phyloP scores from a whole-genome alignment of 2,888 invertebrate genomes.

The Eutolmus rufibarbis region DNA sequence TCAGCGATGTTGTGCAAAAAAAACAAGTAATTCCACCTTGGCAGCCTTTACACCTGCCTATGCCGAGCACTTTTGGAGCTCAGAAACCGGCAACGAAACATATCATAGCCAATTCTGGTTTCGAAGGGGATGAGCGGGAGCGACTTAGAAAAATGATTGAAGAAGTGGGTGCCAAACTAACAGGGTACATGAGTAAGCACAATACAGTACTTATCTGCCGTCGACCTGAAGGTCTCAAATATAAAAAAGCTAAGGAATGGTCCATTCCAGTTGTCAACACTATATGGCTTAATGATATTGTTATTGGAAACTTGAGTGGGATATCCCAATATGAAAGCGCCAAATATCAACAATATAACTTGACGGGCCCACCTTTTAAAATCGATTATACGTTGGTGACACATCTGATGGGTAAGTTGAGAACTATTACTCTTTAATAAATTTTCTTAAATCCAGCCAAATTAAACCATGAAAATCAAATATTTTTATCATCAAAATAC shows the following conservation, averaged over 20 bases:
- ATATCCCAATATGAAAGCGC: constrained; percentile 81
- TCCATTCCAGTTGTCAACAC: constrained; percentile 90
- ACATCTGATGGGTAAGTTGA: constrained; percentile 86
- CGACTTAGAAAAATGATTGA: constrained; percentile 85
- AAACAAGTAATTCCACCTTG: constrained; percentile 91
- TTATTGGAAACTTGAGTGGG: constrained; percentile 86
- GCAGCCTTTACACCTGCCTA: constrained; percentile 92
- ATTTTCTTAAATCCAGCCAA: neutral
- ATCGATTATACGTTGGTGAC: constrained; percentile 87
- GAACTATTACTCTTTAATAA: neutral
- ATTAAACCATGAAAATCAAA: neutral
- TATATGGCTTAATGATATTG: constrained; percentile 90
- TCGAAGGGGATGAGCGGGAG: constrained; percentile 84
- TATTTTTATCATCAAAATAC: too few relatives aligned
- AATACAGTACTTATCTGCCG: constrained; percentile 80
- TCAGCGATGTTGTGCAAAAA: constrained; percentile 87
- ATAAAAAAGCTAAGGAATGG: constrained; percentile 90
- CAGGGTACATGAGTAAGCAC: constrained; percentile 79
- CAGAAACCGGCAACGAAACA: constrained; percentile 79
- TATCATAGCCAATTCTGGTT: constrained; percentile 87
- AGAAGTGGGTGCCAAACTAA: constrained; percentile 83
- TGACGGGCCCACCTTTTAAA: constrained; percentile 78
- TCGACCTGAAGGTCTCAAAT: constrained; percentile 87
- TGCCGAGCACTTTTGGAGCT: constrained; percentile 68
- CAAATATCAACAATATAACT: constrained; percentile 87